Percentiles rank a stretch among this genome's conserved stretches.
Evolutionary conservation across 2,113 vertebrate species (phyloP).

Genomic region (Nyctereutes procyonoides): DNA sequence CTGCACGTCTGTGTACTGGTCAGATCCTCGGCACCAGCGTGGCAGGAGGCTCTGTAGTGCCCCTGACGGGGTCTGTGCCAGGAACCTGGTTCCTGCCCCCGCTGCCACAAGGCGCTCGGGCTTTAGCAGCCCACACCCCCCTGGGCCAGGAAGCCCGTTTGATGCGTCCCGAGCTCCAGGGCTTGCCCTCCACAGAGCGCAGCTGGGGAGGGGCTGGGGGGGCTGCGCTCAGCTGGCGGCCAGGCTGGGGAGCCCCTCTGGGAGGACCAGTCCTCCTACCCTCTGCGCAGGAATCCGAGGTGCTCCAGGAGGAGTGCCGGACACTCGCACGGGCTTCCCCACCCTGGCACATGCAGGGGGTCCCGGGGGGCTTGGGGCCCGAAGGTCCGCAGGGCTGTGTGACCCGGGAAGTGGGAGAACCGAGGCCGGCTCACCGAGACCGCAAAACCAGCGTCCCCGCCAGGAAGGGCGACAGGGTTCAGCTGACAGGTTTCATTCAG

Average conservation of each 20-base stretch:
- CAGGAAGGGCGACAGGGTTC: no score
- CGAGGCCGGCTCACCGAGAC: neutral
- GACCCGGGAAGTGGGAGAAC: neutral
- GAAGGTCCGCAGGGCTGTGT: neutral
- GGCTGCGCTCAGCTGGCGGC: neutral
- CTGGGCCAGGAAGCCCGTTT: no score
- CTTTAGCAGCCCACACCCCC: no score
- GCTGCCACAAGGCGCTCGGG: no score
- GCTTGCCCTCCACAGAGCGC: no score
- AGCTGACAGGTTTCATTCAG: neutral
- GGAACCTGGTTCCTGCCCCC: neutral
- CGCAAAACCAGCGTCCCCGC: no score
- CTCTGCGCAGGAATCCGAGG: neutral
- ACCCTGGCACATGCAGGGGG: rapidly evolving
- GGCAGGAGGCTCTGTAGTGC: neutral
- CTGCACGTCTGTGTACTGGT: neutral
- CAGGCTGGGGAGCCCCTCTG: neutral
- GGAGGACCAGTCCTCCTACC: neutral
- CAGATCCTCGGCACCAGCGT: neutral
- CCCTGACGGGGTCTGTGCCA: neutral
- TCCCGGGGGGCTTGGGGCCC: neutral
- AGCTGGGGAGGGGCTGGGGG: no score
- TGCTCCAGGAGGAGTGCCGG: neutral
- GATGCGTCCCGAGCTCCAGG: no score
- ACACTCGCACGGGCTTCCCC: neutral